These are phyloP conservation scores for Buteo buteo DNA, from an alignment of 2,113 vertebrate genomes.

Conservation along the genomic window DNA sequence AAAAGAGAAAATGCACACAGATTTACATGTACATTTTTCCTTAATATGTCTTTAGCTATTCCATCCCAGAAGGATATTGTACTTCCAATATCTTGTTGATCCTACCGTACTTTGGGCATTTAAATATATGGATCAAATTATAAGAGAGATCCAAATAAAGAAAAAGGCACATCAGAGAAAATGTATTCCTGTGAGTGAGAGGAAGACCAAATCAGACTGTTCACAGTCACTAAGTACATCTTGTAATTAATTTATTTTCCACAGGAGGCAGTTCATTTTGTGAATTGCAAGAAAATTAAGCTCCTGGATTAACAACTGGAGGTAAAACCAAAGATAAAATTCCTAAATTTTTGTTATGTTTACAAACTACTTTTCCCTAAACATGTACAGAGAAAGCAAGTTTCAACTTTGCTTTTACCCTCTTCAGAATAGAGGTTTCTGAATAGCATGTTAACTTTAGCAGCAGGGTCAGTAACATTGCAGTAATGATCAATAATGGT, in stretches of 20 bases:
- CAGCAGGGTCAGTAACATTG: neutral
- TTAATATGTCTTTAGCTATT: neutral
- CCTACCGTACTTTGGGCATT: neutral
- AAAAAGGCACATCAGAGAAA: neutral
- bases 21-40: neutral
- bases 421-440: neutral
- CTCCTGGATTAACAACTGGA: neutral
- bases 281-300: neutral
- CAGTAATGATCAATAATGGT: neutral
- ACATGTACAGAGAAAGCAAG: neutral
- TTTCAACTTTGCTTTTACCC: neutral
- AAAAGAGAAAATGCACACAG: neutral
- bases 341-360: neutral
- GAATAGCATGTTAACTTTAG: neutral
- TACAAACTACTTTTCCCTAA: neutral
- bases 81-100: neutral
- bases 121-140: neutral
- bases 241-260: neutral
- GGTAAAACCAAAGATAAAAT: neutral
- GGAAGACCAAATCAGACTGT: neutral
- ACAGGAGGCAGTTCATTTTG: neutral
- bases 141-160: neutral
- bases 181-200: neutral
- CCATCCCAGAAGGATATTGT: neutral
- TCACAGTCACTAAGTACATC: neutral